Conservation (phyloP, 2,113 vertebrate species). For the Lichenostomus cassidix region DNA sequence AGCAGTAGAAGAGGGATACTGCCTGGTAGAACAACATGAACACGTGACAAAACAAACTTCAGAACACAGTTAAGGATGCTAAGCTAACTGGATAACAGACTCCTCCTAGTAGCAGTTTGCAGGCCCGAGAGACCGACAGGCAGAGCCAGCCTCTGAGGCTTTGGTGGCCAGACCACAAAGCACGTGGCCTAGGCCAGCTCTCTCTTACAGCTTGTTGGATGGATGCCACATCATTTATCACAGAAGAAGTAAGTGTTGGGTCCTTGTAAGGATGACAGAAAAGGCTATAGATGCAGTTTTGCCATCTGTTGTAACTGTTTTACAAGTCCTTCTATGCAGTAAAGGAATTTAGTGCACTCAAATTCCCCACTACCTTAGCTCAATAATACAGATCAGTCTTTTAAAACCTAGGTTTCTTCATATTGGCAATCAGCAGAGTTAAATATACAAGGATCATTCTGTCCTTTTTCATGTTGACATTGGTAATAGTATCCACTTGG, state of each 20-base stretch:
- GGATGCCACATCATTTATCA: conserved; percentile 56
- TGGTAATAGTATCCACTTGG: conserved; percentile 13
- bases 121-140: conserved; percentile 37
- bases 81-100: conserved; percentile 46
- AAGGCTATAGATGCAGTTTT: not conserved
- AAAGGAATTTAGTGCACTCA: conserved; percentile 53
- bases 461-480: not conserved
- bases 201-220: conserved; percentile 53
- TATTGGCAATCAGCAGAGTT: conserved; percentile 56
- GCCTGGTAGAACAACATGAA: conserved; percentile 52
- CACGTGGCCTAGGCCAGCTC: conserved; percentile 52
- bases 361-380: conserved; percentile 26
- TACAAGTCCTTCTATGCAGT: conserved; percentile 16
- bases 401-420: conserved; percentile 46
- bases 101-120: conserved; percentile 5
- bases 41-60: conserved; percentile 62
- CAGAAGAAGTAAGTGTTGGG: conserved; percentile 41
- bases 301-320: not conserved
- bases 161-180: conserved; percentile 40
- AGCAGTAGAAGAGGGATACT: conserved; percentile 57
- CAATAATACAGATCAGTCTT: not conserved
- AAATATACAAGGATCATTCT: conserved; percentile 60
- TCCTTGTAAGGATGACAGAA: conserved; percentile 45
- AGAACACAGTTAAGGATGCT: conserved; percentile 52
- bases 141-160: conserved; percentile 23